Evolutionary conservation across 2,888 invertebrate species (phyloP).

Genomic region (Masnerella sp.): DNA sequence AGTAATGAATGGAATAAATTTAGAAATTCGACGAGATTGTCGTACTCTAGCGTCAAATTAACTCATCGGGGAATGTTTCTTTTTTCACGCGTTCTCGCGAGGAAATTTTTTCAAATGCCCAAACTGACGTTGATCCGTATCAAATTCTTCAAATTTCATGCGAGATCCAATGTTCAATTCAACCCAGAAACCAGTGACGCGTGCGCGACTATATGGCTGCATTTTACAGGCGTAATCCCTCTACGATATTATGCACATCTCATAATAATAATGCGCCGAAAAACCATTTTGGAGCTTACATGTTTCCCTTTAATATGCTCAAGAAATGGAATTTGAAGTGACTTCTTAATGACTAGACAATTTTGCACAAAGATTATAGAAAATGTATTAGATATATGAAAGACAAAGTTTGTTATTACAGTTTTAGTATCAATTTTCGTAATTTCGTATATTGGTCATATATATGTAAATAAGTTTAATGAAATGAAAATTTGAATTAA

Average conservation of each 20-base stretch:
- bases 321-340: slow-evolving; percentile 2
- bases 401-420: no score
- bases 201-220: slow-evolving; percentile 65
- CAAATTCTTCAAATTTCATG: slow-evolving; percentile 40
- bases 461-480: no score
- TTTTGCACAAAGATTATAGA: no score
- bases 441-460: no score
- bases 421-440: no score
- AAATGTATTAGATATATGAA: no score
- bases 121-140: slow-evolving; percentile 34
- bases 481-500: no score
- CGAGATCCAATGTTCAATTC: slow-evolving; percentile 46
- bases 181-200: slow-evolving; percentile 58
- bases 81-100: slow-evolving; percentile 2
- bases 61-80: no score
- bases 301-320: background rate
- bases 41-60: no score
- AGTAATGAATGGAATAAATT: no score
- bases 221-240: slow-evolving; percentile 64
- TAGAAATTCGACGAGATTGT: no score
- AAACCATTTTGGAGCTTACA: slow-evolving; percentile 13
- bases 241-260: slow-evolving; percentile 22
- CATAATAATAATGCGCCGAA: slow-evolving; percentile 12
- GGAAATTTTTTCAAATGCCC: slow-evolving; percentile 21
- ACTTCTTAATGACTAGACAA: no score